These are phyloP conservation scores for Muscina levida DNA, from an alignment of 2,888 invertebrate genomes.

Conservation along the genomic window DNA sequence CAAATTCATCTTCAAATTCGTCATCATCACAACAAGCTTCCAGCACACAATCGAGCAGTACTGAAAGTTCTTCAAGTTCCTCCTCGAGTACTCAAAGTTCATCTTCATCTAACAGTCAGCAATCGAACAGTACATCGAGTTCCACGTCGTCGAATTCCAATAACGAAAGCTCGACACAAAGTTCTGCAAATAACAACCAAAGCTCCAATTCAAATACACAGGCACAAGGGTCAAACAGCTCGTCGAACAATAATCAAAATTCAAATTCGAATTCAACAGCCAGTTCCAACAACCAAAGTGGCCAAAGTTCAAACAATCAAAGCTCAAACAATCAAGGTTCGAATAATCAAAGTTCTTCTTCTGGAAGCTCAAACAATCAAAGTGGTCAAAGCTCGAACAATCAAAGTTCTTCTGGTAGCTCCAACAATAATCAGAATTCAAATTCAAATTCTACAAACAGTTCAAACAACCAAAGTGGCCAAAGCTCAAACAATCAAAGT, in stretches of 20 bases:
- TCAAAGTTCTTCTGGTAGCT: slow-evolving; percentile 2
- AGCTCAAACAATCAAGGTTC: slow-evolving; percentile 8
- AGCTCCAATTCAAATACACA: neutral
- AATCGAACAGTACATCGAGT: slow-evolving; percentile 35
- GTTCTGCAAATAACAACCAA: slow-evolving; percentile 32
- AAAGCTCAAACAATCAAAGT: neutral
- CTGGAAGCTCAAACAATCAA: slow-evolving; percentile 55
- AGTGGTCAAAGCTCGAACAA: neutral
- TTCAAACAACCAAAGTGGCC: neutral
- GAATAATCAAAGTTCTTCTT: slow-evolving; percentile 45
- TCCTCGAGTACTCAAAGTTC: slow-evolving; percentile 63
- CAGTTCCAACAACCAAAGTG: neutral
- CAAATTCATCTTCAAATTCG: slow-evolving; percentile 59
- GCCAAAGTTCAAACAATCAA: neutral
- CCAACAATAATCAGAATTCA: neutral
- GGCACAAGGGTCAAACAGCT: neutral
- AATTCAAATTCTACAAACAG: slow-evolving; percentile 12
- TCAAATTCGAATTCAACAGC: slow-evolving; percentile 20
- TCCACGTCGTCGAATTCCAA: slow-evolving; percentile 29
- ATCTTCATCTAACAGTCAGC: slow-evolving; percentile 60
- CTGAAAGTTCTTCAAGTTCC: slow-evolving; percentile 66
- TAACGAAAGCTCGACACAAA: slow-evolving; percentile 51
- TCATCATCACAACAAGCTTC: slow-evolving; percentile 41
- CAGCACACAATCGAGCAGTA: slow-evolving; percentile 64
- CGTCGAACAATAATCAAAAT: slow-evolving; percentile 46